Evolutionary conservation across 1,140 invertebrate species (phyloP).

Genomic region (Frieseomelitta varia): DNA sequence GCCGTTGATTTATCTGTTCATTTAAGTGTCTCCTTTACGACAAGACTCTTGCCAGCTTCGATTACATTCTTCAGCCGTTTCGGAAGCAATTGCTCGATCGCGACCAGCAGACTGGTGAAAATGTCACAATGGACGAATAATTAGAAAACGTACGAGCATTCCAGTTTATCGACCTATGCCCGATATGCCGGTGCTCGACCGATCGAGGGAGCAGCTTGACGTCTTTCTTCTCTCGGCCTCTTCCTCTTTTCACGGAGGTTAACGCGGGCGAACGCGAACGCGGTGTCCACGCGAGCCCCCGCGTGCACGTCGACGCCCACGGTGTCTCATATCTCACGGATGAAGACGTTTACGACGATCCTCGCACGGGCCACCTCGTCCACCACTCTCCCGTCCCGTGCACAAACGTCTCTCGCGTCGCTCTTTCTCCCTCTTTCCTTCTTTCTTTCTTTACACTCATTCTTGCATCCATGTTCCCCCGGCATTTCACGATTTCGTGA

Average conservation of each 20-base stretch:
- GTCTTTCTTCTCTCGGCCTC: conserved; percentile 32
- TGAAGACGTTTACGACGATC: conserved; percentile 81
- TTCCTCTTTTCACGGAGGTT: conserved; percentile 64
- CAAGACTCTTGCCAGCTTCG: neutral
- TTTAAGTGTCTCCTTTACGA: neutral
- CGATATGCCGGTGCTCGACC: too few relatives aligned
- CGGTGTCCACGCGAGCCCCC: conserved; percentile 62
- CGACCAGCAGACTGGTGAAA: too few relatives aligned
- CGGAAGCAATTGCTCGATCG: too few relatives aligned
- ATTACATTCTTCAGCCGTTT: too few relatives aligned
- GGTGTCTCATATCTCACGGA: conserved; percentile 80
- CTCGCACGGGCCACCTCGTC: conserved; percentile 70
- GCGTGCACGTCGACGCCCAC: conserved; percentile 69
- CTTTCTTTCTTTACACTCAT: neutral
- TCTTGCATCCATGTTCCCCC: neutral
- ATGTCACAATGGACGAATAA: too few relatives aligned
- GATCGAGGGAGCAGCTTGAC: conserved; percentile 4
- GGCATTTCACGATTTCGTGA: too few relatives aligned
- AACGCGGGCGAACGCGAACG: conserved; percentile 68
- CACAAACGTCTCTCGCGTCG: conserved; percentile 51
- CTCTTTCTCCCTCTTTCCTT: conserved; percentile 29
- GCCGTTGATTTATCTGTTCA: neutral
- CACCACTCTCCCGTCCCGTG: conserved; percentile 57
- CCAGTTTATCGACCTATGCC: too few relatives aligned
- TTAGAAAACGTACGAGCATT: too few relatives aligned